Evolutionary conservation across 2,888 invertebrate species (phyloP).

Genomic region (Camponotus fellah): DNA sequence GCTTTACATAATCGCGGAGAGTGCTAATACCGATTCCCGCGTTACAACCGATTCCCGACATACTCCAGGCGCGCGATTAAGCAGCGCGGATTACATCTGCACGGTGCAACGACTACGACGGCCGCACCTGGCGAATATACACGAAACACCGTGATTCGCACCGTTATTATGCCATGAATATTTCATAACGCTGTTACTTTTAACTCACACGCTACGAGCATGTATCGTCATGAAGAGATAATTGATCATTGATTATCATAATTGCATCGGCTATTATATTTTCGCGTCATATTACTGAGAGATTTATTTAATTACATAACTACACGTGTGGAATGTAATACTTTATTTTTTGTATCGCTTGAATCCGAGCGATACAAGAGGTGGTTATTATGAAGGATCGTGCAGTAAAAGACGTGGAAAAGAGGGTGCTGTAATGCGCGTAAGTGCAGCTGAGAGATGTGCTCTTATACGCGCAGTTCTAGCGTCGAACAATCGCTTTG

Average conservation of each 20-base stretch:
- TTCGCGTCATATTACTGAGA: not conserved
- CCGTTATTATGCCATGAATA: conserved; percentile 40
- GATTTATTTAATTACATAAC: not conserved
- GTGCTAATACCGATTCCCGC: conserved; percentile 76
- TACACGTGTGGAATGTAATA: not conserved
- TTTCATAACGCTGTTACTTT: conserved; percentile 48
- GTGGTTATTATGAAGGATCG: conserved; percentile 62
- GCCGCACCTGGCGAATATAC: conserved; percentile 49
- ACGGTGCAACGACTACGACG: conserved; percentile 43
- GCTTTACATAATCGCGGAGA: conserved; percentile 78
- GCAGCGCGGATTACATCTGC: conserved; percentile 75
- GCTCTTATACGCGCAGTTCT: conserved; percentile 66
- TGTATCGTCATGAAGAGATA: conserved; percentile 27
- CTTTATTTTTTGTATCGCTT: conserved; percentile 32
- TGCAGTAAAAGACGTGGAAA: conserved; percentile 58
- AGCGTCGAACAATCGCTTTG: conserved; percentile 80
- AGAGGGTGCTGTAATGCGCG: conserved; percentile 63
- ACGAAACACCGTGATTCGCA: conserved; percentile 38
- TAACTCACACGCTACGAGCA: not conserved
- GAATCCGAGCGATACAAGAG: conserved; percentile 56
- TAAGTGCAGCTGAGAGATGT: conserved; percentile 68
- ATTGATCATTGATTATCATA: conserved; percentile 6
- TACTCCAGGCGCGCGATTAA: conserved; percentile 70
- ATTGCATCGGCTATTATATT: not conserved
- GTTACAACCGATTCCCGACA: conserved; percentile 73